Evolutionary conservation across 1,140 invertebrate species (phyloP).

Genomic region (Zeugodacus cucurbitae): DNA sequence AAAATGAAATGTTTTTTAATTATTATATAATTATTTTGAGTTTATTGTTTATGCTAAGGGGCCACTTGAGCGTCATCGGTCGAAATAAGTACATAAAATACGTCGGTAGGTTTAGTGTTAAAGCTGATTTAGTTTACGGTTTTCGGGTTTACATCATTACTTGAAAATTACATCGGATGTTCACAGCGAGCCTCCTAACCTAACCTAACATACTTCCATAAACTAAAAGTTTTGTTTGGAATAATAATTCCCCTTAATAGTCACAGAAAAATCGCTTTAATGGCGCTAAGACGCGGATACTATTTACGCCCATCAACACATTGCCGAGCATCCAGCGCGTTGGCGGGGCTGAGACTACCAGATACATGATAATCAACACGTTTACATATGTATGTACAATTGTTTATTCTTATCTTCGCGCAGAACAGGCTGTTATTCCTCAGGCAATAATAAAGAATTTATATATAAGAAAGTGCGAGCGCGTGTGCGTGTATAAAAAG

Average conservation of each 20-base stretch:
- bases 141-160: no score
- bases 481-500: background rate
- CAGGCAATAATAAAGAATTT: background rate
- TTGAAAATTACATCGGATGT: no score
- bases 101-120: no score
- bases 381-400: background rate
- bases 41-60: no score
- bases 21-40: no score
- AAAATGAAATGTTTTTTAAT: no score
- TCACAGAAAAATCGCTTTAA: background rate
- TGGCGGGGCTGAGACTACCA: background rate
- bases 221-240: background rate
- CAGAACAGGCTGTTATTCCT: background rate
- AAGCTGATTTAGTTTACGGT: no score
- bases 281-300: background rate
- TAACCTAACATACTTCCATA: no score
- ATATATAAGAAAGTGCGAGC: background rate
- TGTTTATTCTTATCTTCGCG: background rate
- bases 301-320: background rate
- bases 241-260: background rate
- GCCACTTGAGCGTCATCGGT: no score
- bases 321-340: background rate
- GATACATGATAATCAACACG: background rate
- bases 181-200: no score
- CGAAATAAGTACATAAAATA: no score